These are phyloP conservation scores for Griposia aprilina DNA, from an alignment of 2,888 invertebrate species.

Conservation along the genomic window DNA sequence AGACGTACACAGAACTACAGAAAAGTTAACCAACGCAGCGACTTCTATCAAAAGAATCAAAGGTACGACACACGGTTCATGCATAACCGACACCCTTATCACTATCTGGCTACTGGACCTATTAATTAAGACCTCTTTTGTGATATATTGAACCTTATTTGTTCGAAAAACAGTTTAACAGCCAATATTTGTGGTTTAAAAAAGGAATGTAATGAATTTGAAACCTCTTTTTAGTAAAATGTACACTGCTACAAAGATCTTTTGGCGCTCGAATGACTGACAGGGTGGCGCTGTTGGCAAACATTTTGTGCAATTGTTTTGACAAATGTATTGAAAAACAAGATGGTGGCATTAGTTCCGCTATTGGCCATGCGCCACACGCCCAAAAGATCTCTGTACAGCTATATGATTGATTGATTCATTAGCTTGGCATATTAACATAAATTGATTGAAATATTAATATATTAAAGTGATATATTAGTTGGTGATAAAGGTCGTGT, in stretches of 20 bases:
- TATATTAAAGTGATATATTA: neutral
- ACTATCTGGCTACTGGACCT: constrained; percentile 87
- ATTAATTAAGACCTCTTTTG: constrained; percentile 79
- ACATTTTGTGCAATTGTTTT: neutral
- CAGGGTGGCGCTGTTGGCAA: neutral
- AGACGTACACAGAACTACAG: constrained; percentile 84
- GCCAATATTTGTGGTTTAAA: neutral
- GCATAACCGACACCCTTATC: constrained; percentile 84
- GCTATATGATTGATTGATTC: neutral
- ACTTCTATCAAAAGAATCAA: constrained; percentile 85
- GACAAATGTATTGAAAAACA: neutral
- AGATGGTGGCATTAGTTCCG: neutral
- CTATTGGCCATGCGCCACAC: neutral
- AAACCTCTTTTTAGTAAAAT: neutral
- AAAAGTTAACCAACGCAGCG: constrained; percentile 81
- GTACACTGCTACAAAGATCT: neutral
- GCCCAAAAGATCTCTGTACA: neutral
- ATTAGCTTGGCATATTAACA: neutral
- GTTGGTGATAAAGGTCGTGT: neutral
- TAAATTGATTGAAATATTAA: neutral
- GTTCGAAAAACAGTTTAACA: neutral
- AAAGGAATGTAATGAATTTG: neutral
- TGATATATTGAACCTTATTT: constrained; percentile 56
- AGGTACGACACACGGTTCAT: constrained; percentile 86
- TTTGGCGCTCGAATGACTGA: neutral